Evolutionary conservation across 2,797 vertebrate species (phyloP), one percentile per base, ranked within the genome.

Genomic region (Chrysocyon brachyurus): DNA sequence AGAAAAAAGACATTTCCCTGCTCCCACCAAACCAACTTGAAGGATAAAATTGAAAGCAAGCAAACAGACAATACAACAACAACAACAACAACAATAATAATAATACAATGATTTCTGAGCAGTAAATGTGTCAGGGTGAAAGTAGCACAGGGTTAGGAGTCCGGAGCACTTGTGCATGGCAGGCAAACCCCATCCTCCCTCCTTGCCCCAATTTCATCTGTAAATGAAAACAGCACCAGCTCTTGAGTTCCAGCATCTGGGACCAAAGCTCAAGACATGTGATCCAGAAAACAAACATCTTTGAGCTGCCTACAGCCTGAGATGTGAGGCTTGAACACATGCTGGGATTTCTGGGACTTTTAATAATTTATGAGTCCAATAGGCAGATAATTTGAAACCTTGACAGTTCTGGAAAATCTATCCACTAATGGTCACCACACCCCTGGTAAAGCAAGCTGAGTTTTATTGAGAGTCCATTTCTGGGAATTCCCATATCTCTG

Each of bases 331-430:
- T 73, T 19, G 24, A 81, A 46, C 40, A 49, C 17, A 57, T 16
- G 28, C 28, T 78, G 52, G 40, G 78, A 52, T 88, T 95, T 91
- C 94, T 73, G 78, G 63, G 28, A 70, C 36, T 75, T 83, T 90
- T 31, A 85, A 92, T 94, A 84, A 97, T 96, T 90, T 81, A 94
- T 90, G 77, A 92, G 10, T 40, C 11, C 66, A 78, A 88, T 26
- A 86, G 49, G 64, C 59, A 91, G 73, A 79, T 91, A 49, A 86
- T 93, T 95, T 93, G 72, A 91, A 88, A 92, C 83, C 88, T 81
- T 96, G 81, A 90, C 19, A 82, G 72, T 92, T 92, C 86, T 82
- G 59, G 89, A 82, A 95, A 92, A 88, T 88, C 49, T 33, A 66
- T 54, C 59, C 88, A 28, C 36, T 73, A 49, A 46, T 24, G 24